A percentile compares a stretch with the other conserved stretches of the same genome.
Evolutionary conservation across 2,113 vertebrate genomes (phyloP).

Genomic region (Lepus timidus): DNA sequence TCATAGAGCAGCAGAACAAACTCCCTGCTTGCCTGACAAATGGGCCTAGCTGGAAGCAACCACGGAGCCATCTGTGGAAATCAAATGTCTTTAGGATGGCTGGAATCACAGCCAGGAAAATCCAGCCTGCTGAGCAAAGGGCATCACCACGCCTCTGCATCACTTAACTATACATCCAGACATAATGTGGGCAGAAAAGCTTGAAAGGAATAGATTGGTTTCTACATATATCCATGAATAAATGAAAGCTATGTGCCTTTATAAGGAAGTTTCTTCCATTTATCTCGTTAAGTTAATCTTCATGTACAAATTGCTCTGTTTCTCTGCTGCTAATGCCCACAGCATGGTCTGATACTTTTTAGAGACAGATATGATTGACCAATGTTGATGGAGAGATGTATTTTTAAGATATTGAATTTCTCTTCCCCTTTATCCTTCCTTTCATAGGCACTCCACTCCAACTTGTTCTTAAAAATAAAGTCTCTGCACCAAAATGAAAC

Average conservation of each 20-base stretch:
- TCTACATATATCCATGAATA: neutral
- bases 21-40: conserved; percentile 66
- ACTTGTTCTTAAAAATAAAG: conserved; percentile 17
- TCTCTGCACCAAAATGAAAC: neutral
- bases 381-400: neutral
- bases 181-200: neutral
- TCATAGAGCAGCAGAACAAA: neutral
- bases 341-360: neutral
- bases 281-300: neutral
- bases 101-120: conserved; percentile 63
- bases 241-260: neutral
- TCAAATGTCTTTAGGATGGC: neutral
- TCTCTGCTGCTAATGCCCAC: neutral
- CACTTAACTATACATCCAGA: neutral
- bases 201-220: neutral
- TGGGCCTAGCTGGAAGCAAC: conserved; percentile 42
- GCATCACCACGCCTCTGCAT: neutral
- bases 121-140: conserved; percentile 4
- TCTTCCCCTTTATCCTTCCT: neutral
- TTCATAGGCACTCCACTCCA: neutral
- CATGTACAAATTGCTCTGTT: neutral
- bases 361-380: neutral
- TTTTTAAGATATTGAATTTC: neutral
- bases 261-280: neutral
- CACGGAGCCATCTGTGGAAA: conserved; percentile 57